Conservation (phyloP, 2,888 invertebrate species). For the Diogma glabrata region DNA sequence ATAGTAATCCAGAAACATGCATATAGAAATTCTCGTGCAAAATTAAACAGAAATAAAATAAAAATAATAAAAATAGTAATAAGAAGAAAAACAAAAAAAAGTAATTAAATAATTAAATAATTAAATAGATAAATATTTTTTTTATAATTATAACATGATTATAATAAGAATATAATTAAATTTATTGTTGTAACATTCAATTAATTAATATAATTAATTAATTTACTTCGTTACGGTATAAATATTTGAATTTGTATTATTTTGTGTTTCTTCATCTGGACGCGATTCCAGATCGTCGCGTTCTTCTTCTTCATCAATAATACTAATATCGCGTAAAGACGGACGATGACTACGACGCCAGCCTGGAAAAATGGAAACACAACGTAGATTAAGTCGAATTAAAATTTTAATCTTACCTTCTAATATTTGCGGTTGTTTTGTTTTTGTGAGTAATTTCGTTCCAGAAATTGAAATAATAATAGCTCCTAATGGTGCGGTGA, state of each 20-base stretch:
- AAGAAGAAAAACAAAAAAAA: no score
- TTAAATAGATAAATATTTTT: no score
- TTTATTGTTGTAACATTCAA: no score
- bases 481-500: constrained; percentile 77
- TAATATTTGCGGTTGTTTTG: constrained; percentile 52
- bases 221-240: constrained; percentile 20
- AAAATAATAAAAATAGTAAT: no score
- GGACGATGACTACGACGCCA: constrained; percentile 73
- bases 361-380: constrained; percentile 33
- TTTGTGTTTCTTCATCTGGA: constrained; percentile 28
- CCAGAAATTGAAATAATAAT: constrained; percentile 71
- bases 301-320: constrained; percentile 72
- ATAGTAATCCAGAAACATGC: no score
- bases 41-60: no score
- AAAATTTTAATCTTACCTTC: constrained; percentile 39
- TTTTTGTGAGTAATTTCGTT: constrained; percentile 64
- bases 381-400: neutral
- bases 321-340: constrained; percentile 75
- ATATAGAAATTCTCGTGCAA: no score
- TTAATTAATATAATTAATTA: no score
- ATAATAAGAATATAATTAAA: no score
- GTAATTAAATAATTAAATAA: no score
- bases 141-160: no score
- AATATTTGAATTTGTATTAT: constrained; percentile 31
- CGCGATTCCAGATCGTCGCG: constrained; percentile 41